Evolutionary conservation across 2,888 invertebrate genomes (phyloP), one percentile per base, ranked within the genome.

Genomic region (Xanthostigma xanthostigma): DNA sequence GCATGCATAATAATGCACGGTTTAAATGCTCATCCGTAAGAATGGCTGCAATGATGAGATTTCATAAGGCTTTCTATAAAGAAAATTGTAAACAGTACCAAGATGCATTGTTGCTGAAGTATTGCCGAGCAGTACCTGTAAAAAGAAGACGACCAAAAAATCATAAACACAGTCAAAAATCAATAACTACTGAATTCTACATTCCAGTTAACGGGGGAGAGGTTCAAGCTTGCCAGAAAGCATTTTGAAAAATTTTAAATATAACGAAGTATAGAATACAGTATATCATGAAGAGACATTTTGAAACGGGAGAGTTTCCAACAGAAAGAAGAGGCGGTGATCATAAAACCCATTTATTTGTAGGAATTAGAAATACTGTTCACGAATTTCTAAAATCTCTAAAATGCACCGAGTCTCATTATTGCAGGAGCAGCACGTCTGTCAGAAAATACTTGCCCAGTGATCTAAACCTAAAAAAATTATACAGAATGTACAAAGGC

Each of bases 341-440:
- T 49, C 54, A 51, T 48, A 54, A 53, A 51, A 50, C 43, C 45
- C 17, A 17, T 17, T 17, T 17, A 17, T 17, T 17, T 17, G 17
- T 17, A 17, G 50, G 51, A 12, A 47, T 50, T 48, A 57, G 49
- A 50, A 44, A 53, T 35, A 53, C 55, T 36, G 51, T 56, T 45
- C 55, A 52, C 14, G 42, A 47, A 13, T 57, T 54, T 52, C 55
- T 56, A 49, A 42, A 49, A 51, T 54, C 45, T 48, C 49, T 56
- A n/a, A 50, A 53, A 48, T 53, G 54, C 49, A 37, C 52, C 13
- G 54, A 56, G 45, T 39, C 55, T 10, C 54, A 27, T 36, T 33
- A 27, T 43, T 43, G 33, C 33, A 13, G 14, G 12, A 43, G 33
- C 12, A 34, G 36, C 33, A 14, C 33, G 9, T 43, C 44, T 9